Evolutionary conservation across 2,797 vertebrate species (phyloP), one percentile per base, ranked within the genome.

Genomic region (Cynopterus sphinx): DNA sequence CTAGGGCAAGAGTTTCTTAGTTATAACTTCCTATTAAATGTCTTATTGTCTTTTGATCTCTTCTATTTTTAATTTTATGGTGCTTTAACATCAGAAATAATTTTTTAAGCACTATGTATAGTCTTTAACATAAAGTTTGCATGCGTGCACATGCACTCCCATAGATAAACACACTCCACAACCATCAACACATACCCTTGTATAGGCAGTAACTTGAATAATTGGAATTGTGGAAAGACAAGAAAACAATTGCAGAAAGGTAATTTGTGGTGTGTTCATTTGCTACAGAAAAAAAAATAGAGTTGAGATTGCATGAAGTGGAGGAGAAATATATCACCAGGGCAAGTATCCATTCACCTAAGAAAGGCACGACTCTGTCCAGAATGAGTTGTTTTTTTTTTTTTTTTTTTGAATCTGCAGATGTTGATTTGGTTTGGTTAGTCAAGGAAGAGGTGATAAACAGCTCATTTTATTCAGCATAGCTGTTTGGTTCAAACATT

Each of bases 231-330:
- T 46, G 11, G 8, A 31, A 77, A 57, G 9, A 31, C 0, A 28
- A 28, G 9, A 9, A 74, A 79, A 65, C 13, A 71, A 53, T 46
- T 3, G 26, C 9, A 12, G 31, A 79, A 16, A 33, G 2, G 75
- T 16, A 43, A n/a, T 39, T 19, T 43, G 6, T 71, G 43, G 33
- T 16, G 1, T 17, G 3, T 70, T 55, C 3, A 31, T 24, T 59
- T 73, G 33, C 15, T 57, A 16, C 26, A 13, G 17, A 36, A 87
- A n/a, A n/a, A n/a, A n/a, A 65, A 91, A 49, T 68, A 87, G 89
- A 24, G 3, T 15, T 65, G 28, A 3, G 13, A 3, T 15, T 49
- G 16, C 12, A 13, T 3, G 6, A 39, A 53, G 13, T 65, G 51
- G 82, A 65, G 22, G 3, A 31, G 6, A 24, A 46, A 71, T 39